Conservation (phyloP, 1,140 invertebrate genomes). For the Drosophila saltans region DNA sequence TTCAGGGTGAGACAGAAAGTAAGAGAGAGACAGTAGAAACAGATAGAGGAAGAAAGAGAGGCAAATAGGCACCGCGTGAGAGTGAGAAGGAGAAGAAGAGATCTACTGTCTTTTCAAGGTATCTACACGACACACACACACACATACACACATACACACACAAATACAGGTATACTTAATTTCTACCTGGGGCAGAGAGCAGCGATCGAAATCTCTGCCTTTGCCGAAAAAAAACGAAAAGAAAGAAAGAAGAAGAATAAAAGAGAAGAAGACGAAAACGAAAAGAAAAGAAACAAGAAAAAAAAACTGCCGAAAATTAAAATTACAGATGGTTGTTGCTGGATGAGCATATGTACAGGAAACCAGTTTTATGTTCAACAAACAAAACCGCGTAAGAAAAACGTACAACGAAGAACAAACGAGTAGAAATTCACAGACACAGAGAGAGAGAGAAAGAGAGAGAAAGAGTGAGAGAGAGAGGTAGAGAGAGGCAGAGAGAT, state of each 20-base stretch:
- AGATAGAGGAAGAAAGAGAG: slow-evolving; percentile 23
- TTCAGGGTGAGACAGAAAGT: slow-evolving; percentile 1
- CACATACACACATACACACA: slow-evolving; percentile 37
- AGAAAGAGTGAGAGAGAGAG: slow-evolving; percentile 12
- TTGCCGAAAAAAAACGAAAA: slow-evolving; percentile 61
- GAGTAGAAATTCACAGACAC: slow-evolving; percentile 54
- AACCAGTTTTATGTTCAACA: slow-evolving; percentile 81
- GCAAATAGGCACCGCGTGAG: neutral
- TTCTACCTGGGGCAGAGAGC: slow-evolving; percentile 71
- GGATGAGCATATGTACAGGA: slow-evolving; percentile 81
- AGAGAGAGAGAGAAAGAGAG: neutral
- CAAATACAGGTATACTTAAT: slow-evolving; percentile 67
- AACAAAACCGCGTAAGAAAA: slow-evolving; percentile 73
- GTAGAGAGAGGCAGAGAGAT: neutral
- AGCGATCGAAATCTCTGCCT: slow-evolving; percentile 79
- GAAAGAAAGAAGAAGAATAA: slow-evolving; percentile 32
- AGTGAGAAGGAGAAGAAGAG: slow-evolving; percentile 27
- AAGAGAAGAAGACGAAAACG: slow-evolving; percentile 38
- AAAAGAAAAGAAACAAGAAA: slow-evolving; percentile 5
- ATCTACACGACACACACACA: slow-evolving; percentile 68
- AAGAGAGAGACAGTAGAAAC: slow-evolving; percentile 24
- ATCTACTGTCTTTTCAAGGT: slow-evolving; percentile 66
- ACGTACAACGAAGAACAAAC: slow-evolving; percentile 60
- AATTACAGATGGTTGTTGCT: slow-evolving; percentile 80
- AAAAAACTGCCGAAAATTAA: slow-evolving; percentile 72